These are phyloP conservation scores for Caenorhabditis drosophilae DNA, from an alignment of 2,888 invertebrate species.

Conservation along the genomic window DNA sequence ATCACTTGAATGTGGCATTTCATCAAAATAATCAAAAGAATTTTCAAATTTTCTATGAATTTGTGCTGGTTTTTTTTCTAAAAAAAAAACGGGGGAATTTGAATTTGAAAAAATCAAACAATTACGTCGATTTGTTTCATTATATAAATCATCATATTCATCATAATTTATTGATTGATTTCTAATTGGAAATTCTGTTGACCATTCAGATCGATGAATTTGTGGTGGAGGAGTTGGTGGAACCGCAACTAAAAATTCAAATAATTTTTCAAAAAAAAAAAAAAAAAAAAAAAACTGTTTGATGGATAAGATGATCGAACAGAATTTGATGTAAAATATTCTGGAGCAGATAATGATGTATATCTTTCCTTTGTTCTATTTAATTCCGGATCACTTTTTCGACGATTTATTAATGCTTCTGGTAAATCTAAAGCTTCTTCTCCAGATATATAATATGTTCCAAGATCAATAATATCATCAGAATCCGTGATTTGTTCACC, in stretches of 20 bases:
- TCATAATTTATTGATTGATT: too few relatives aligned
- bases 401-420: too few relatives aligned
- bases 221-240: slow-evolving; percentile 40
- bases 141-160: slow-evolving; percentile 33
- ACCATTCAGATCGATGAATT: too few relatives aligned
- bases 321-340: slow-evolving; percentile 35
- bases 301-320: slow-evolving; percentile 37
- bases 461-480: slow-evolving; percentile 48
- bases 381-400: slow-evolving; percentile 26
- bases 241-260: slow-evolving; percentile 15
- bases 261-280: neutral
- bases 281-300: neutral
- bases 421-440: slow-evolving; percentile 38
- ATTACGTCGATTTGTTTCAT: slow-evolving; percentile 12
- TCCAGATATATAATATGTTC: slow-evolving; percentile 49
- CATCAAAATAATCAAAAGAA: slow-evolving; percentile 32
- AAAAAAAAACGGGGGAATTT: too few relatives aligned
- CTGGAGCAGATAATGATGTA: slow-evolving; percentile 42
- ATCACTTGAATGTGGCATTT: slow-evolving; percentile 36
- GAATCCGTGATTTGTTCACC: slow-evolving; percentile 50
- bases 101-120: too few relatives aligned
- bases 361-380: slow-evolving; percentile 10
- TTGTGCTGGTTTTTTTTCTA: slow-evolving; percentile 10
- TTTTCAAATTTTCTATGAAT: slow-evolving; percentile 19
- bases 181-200: too few relatives aligned